Evolutionary conservation across 2,113 vertebrate species (phyloP), one percentile per base, ranked within the genome.

Genomic region (Marmota flaviventris): DNA sequence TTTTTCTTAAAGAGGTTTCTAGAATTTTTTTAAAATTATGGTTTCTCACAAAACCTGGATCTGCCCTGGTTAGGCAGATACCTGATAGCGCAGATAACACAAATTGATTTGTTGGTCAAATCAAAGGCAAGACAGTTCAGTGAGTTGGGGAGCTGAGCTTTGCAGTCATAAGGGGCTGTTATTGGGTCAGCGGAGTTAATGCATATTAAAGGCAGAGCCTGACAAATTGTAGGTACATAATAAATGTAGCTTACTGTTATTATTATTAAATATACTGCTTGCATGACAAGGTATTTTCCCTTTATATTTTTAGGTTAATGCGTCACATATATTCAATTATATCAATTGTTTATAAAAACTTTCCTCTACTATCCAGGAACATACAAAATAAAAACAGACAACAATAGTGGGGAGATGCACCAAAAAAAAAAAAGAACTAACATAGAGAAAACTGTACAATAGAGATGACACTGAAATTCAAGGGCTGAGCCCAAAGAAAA

Each of bases 381-480:
- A 72, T 29, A 56, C n/a, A 37, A 73, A 79, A 88, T 48, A 39
- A 67, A 58, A 69, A 84, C 16, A 72, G 88, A 45, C 51, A 76
- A 85, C 27, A 92, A 85, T 29, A 83, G 69, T 27, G 83, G 39
- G 45, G 16, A 51, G 29, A 34, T 42, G 51, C 69, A 87, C 75
- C 37, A 90, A 95, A 70, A 81, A 91, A 72, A 65, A 79, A 88
- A 84, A 95, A 75, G 65, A 24, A 29, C 12, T 34, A 92, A 81
- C 37, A 45, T 5, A 77, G 83, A 89, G 79, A 91, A 87, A 87
- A 73, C 72, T 48, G 12, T 82, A 37, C 45, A 79, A 78, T 14
- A 85, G 61, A 94, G 89, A 94, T 63, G 89, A 84, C 69, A 85
- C 8, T 75, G 91, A 53, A 87, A 51, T 61, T 81, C 92, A 72